phyloP scores from a whole-genome alignment of 1,140 invertebrate species.

The Druon quercuslanigerum region DNA sequence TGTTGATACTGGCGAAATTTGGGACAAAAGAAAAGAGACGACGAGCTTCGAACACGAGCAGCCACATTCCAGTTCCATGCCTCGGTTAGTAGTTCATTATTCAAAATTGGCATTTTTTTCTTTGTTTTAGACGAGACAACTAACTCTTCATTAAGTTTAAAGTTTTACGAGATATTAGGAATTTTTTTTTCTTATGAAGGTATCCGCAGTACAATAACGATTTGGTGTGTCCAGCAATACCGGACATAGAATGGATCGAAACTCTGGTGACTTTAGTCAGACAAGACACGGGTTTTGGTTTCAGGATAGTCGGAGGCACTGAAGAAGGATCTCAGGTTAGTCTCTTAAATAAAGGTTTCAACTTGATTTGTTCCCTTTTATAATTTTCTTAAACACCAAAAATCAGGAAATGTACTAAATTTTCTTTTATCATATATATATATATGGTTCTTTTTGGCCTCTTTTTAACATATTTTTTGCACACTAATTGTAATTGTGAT shows the following conservation, averaged over 20 bases:
- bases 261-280: slow-evolving; percentile 87
- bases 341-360: slow-evolving; percentile 40
- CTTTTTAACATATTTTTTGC: no score
- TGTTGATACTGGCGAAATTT: slow-evolving; percentile 73
- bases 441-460: no score
- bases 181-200: slow-evolving; percentile 54
- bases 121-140: slow-evolving; percentile 14
- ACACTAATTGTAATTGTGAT: no score
- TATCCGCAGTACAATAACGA: slow-evolving; percentile 70
- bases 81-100: slow-evolving; percentile 65
- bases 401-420: no score
- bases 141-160: neutral
- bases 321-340: slow-evolving; percentile 96
- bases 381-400: no score
- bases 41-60: slow-evolving; percentile 83
- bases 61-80: slow-evolving; percentile 76
- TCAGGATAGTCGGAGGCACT: slow-evolving; percentile 98
- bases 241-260: slow-evolving; percentile 81
- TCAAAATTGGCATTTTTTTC: slow-evolving; percentile 35
- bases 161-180: neutral
- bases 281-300: slow-evolving; percentile 94
- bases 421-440: no score
- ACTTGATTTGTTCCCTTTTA: no score
- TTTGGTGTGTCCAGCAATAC: slow-evolving; percentile 70
- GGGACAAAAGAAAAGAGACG: slow-evolving; percentile 79